Base-by-base conservation (phyloP, 2,797 vertebrate species). In the Simalia tracyae region DNA sequence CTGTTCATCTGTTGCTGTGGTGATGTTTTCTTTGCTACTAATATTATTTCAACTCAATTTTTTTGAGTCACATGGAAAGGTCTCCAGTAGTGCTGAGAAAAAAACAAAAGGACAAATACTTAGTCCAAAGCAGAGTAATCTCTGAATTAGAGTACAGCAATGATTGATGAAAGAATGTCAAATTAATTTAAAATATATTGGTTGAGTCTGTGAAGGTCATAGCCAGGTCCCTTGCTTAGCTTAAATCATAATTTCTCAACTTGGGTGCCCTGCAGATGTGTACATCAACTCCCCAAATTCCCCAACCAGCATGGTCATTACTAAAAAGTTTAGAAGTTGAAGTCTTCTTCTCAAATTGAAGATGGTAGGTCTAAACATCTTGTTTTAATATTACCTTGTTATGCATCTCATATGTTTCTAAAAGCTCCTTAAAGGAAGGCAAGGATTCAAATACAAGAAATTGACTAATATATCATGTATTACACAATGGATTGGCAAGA, bases 231-330 rank as follows among this genome's bases (percentile, higher is more conserved):
- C 36, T 46, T 81, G 72, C 36, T 81, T 46, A n/a, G 64, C 87
- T 93, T 94, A 95, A 95, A 95, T 95, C 94, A 94, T 84, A 88
- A 92, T 93, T 95, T 95, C 94, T 96, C 93, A 95, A 94, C 72
- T 46, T 81, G 72, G 24, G 72, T 46, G 36, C 72, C 36, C 36
- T 24, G 36, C 72, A 81, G 36, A 36, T 61, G 11, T 87, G 10
- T 36, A 87, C 31, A 36, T 24, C 59, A 36, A 59, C 59, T 87
- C 57, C 59, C 57, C 57, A 60, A 87, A 42, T 87, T 36, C 31
- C 22, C 86, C 50, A 26, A 92, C 59, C 24, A 46, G 19, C 56
- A 17, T 15, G 7, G 3, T 2, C 91, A 90, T 90, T 95, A 93
- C 4, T 81, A 19, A 81, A 81, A 81, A 81, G 9, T 81, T 9